Evolutionary conservation across 2,797 vertebrate species (phyloP).

Genomic region (Thalassophryne amazonica): DNA sequence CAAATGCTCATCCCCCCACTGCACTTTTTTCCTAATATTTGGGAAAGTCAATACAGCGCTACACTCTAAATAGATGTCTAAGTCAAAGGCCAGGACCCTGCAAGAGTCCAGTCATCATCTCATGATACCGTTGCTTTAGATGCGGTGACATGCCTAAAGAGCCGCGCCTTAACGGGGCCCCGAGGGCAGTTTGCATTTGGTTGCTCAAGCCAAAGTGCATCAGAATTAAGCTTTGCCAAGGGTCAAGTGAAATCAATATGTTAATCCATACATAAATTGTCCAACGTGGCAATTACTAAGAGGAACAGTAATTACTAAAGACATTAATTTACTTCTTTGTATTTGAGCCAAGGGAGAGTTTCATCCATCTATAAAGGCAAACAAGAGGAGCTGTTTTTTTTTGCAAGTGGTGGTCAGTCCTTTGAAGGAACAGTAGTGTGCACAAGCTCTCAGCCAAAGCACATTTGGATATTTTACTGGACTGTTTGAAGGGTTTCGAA

Average conservation of each 20-base stretch:
- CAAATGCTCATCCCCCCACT: constrained; percentile 45
- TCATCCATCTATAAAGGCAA: constrained; percentile 39
- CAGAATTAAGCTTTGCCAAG: constrained; percentile 67
- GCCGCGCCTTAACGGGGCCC: constrained; percentile 41
- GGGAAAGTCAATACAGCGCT: constrained; percentile 54
- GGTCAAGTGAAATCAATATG: constrained; percentile 81
- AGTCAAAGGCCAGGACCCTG: constrained; percentile 51
- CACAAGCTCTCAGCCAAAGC: constrained; percentile 52
- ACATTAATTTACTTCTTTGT: constrained; percentile 77
- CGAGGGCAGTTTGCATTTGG: constrained; percentile 55
- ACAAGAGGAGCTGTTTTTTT: constrained; percentile 61
- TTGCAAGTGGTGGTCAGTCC: constrained; percentile 39
- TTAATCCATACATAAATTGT: constrained; percentile 82
- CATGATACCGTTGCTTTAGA: constrained; percentile 61
- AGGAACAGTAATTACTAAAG: constrained; percentile 79
- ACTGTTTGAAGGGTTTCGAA: constrained; percentile 61
- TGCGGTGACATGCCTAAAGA: constrained; percentile 59
- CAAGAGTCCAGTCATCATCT: constrained; percentile 45
- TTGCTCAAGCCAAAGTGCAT: constrained; percentile 56
- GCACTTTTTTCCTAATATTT: constrained; percentile 33
- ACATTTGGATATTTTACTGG: constrained; percentile 48
- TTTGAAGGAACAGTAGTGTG: constrained; percentile 52
- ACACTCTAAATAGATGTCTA: constrained; percentile 36
- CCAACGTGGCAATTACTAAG: constrained; percentile 74
- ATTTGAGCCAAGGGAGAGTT: constrained; percentile 67